A percentile compares a stretch with the other conserved stretches of the same genome.
Evolutionary conservation across 2,797 vertebrate species (phyloP).

Genomic region (Poecilia velifera): DNA sequence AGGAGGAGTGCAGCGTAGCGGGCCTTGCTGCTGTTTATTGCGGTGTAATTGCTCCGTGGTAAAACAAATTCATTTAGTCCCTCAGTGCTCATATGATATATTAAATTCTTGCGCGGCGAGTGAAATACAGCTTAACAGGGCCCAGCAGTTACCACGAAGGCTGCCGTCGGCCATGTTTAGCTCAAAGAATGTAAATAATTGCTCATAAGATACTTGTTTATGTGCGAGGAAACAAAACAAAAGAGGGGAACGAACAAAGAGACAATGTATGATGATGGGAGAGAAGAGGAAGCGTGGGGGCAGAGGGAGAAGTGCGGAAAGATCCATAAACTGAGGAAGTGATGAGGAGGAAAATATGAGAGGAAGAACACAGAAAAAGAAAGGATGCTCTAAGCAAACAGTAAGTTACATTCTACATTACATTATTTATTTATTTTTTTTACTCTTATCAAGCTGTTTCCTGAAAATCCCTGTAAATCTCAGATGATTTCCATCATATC

Average conservation of each 20-base stretch:
- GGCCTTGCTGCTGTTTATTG: constrained; percentile 14
- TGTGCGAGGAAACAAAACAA: background rate
- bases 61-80: constrained; percentile 46
- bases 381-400: constrained; percentile 26
- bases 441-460: background rate
- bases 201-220: background rate
- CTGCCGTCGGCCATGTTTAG: background rate
- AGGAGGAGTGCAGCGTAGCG: constrained; percentile 8
- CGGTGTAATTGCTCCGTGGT: constrained; percentile 22
- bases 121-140: constrained; percentile 24
- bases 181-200: background rate
- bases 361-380: constrained; percentile 26
- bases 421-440: constrained; percentile 10
- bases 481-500: constrained; percentile 9
- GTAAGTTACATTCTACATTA: constrained; percentile 27
- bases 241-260: background rate
- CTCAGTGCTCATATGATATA: constrained; percentile 17
- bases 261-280: constrained; percentile 1
- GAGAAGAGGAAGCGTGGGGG: constrained; percentile 40
- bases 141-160: background rate
- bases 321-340: constrained; percentile 58
- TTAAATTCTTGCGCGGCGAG: constrained; percentile 9
- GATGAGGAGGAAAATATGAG: constrained; percentile 65
- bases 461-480: background rate
- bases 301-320: constrained; percentile 25